Conservation (phyloP, 2,797 vertebrate genomes). For the Clarias laeviceps region DNA sequence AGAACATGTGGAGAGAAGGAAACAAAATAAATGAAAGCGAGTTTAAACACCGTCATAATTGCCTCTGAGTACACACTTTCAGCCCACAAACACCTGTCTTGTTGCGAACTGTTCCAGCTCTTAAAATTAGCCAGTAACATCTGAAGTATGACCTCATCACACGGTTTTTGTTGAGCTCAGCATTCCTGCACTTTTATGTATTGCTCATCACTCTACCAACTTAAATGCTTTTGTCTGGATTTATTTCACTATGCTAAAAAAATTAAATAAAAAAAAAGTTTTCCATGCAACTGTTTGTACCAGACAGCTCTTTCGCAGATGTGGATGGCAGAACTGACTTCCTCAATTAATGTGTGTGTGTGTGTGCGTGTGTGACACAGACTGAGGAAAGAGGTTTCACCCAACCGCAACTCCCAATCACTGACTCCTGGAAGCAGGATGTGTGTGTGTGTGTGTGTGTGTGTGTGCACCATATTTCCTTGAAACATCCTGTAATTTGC, state of each 20-base stretch:
- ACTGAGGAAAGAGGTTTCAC: slow-evolving; percentile 35
- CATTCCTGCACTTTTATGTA: not conserved
- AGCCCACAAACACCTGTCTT: not conserved
- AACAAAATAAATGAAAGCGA: not conserved
- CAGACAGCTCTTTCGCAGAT: slow-evolving; percentile 23
- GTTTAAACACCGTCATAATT: not conserved
- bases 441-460: slow-evolving; percentile 14
- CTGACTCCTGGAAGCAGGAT: slow-evolving; percentile 4
- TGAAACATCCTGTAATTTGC: not conserved
- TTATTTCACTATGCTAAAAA: not conserved
- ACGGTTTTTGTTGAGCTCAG: not conserved
- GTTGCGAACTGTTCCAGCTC: not conserved
- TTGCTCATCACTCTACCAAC: not conserved
- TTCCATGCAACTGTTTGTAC: slow-evolving; percentile 12
- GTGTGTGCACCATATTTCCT: not conserved
- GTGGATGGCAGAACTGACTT: slow-evolving; percentile 35
- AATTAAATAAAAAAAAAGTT: not conserved
- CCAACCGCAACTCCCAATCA: slow-evolving; percentile 34
- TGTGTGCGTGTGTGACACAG: not conserved
- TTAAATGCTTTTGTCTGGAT: not conserved
- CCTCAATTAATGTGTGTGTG: slow-evolving; percentile 30
- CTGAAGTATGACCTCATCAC: not conserved
- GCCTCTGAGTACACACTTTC: not conserved
- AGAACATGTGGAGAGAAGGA: slow-evolving; percentile 5
- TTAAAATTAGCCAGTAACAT: not conserved